Conservation (phyloP, 2,888 invertebrate genomes). For the Globia sparganii region DNA sequence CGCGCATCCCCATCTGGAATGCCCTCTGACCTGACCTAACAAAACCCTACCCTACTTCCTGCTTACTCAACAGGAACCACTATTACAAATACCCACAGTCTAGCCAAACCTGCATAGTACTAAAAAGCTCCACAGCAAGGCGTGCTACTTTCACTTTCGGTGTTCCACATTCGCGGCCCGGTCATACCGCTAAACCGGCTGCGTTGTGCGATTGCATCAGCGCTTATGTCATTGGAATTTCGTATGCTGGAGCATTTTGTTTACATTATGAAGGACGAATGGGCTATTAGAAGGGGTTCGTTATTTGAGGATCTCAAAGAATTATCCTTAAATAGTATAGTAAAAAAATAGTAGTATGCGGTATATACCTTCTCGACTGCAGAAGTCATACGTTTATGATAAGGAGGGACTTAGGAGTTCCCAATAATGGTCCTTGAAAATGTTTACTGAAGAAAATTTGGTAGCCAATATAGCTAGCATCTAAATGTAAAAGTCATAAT, state of each 20-base stretch:
- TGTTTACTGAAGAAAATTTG: not conserved
- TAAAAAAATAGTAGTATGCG: not conserved
- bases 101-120: slow-evolving; percentile 47
- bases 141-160: slow-evolving; percentile 86
- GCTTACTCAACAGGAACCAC: not conserved
- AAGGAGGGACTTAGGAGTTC: not conserved
- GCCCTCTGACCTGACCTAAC: not conserved
- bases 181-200: slow-evolving; percentile 74
- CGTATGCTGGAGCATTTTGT: slow-evolving; percentile 71
- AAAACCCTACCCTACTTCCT: not conserved
- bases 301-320: not conserved
- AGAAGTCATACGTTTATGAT: not conserved
- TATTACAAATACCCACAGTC: not conserved
- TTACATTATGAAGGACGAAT: slow-evolving; percentile 83
- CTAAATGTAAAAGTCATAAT: not conserved
- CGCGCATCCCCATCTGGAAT: not conserved
- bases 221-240: slow-evolving; percentile 84
- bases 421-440: not conserved
- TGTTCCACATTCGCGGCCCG: slow-evolving; percentile 81
- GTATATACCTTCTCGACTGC: not conserved
- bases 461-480: not conserved
- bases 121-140: slow-evolving; percentile 61
- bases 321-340: not conserved
- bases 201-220: slow-evolving; percentile 75
- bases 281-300: not conserved